These are phyloP conservation scores for Sphyrna mokarran DNA, from an alignment of 2,113 vertebrate species.

Conservation along the genomic window DNA sequence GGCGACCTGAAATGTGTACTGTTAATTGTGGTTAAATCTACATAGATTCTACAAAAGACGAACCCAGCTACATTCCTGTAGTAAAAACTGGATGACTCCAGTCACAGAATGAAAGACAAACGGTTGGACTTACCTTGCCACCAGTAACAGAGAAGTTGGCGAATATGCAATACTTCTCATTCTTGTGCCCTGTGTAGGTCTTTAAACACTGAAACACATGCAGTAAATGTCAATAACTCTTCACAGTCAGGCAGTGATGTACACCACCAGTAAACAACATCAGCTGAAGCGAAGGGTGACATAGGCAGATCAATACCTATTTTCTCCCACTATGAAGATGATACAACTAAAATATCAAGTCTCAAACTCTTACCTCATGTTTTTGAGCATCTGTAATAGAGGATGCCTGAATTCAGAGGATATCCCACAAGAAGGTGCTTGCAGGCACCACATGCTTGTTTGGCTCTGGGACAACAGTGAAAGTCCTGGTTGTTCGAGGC, in stretches of 20 bases:
- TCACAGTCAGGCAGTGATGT: neutral
- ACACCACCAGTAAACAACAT: neutral
- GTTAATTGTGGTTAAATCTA: neutral
- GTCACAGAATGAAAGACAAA: neutral
- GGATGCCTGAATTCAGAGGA: neutral
- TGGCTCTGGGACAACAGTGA: neutral
- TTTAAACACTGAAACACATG: constrained; percentile 81
- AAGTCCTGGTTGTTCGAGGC: neutral
- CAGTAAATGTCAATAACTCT: neutral
- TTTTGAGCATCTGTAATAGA: neutral
- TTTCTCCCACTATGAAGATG: neutral
- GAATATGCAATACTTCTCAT: constrained; percentile 98
- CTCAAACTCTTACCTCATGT: neutral
- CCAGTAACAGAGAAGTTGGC: constrained; percentile 97
- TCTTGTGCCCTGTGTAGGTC: constrained; percentile 96
- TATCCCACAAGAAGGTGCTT: too few relatives aligned
- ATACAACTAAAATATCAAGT: neutral
- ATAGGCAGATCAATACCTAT: neutral
- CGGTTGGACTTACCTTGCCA: constrained; percentile 71
- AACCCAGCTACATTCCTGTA: neutral
- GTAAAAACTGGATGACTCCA: neutral
- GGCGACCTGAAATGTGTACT: neutral
- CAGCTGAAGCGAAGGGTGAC: neutral
- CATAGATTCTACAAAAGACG: neutral
- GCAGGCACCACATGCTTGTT: neutral